A percentile compares a stretch with the other conserved stretches of the same genome.
Evolutionary conservation across 2,888 invertebrate species (phyloP).

Genomic region (Leptopilina drosophilae): DNA sequence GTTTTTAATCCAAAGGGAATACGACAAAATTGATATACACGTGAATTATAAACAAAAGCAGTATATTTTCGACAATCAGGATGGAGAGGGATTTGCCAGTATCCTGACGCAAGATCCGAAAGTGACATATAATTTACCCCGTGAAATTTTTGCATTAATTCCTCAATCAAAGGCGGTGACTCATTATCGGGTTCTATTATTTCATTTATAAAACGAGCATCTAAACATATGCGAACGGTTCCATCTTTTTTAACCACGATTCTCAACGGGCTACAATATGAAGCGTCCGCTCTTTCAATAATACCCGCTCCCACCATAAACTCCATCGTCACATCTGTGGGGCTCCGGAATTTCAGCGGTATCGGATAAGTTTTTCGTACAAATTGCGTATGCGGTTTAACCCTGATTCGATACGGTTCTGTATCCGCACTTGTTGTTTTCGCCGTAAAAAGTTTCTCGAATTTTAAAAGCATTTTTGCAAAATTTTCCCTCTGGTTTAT

Average conservation of each 20-base stretch:
- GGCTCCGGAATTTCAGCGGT: conserved; percentile 13
- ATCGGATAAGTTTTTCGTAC: conserved; percentile 46
- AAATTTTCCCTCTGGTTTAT: conserved; percentile 7
- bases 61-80: background rate
- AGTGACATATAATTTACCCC: background rate
- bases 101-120: conserved; percentile 1
- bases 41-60: background rate
- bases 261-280: conserved; percentile 63
- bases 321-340: conserved; percentile 48
- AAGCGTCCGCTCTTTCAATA: conserved; percentile 59
- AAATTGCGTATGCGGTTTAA: conserved; percentile 56
- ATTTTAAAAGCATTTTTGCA: conserved; percentile 18
- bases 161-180: background rate
- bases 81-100: background rate
- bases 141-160: conserved; percentile 14
- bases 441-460: conserved; percentile 51
- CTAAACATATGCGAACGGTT: conserved; percentile 47
- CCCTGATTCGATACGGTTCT: conserved; percentile 61
- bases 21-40: background rate
- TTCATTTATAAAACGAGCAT: conserved; percentile 50
- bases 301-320: conserved; percentile 60
- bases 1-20: background rate
- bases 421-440: conserved; percentile 52
- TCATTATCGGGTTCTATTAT: conserved; percentile 60
- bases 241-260: conserved; percentile 60